Evolutionary conservation across 2,797 vertebrate species (phyloP), one percentile per base, ranked within the genome.

Genomic region (Clarias platycephalus): DNA sequence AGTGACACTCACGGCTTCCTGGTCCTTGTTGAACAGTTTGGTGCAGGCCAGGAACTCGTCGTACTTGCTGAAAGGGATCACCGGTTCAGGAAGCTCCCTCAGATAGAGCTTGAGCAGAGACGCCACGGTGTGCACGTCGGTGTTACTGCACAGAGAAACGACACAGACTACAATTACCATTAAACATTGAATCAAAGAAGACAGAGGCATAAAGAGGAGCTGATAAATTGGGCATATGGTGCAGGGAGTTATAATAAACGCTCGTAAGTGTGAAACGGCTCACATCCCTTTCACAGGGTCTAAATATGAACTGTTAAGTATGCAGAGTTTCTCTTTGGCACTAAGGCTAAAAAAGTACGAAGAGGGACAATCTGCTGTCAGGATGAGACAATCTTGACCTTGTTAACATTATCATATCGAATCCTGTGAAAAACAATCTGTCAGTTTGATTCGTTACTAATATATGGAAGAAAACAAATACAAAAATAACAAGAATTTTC

Each of bases 21-120:
- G 96, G 84, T 99, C 97, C 91, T 96, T 98, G 91, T 96, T 94
- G 84, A 99, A 95, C 53, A 96, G 92, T 88, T 98, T 98, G 91
- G 97, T 95, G 83, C 96, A 97, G 86, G 96, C 93, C 90, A 99
- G 93, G 87, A 99, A 98, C 84, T 98, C 97, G 13, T 97, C 96
- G 0, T 97, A 99, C 87, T 97, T 97, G 80, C 96, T 93, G 1
- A 98, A 99, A 0, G 98, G 97, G 89, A 99, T 92, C 40, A 99
- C 97, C 0, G 98, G 98, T 86, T 99, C 98, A 0, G 98, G 98
- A 55, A 99, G 96, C 72, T 99, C 98, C 88, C 97, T 93, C 64
- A 99, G 96, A 89, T 98, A 99, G 79, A 99, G 94, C 92, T 99
- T 99, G 79, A 99, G 95, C 55, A 99, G 95, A 0, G 98, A 99